These are phyloP conservation scores for Dendroctonus valens DNA, from an alignment of 1,140 invertebrate species.

Conservation along the genomic window DNA sequence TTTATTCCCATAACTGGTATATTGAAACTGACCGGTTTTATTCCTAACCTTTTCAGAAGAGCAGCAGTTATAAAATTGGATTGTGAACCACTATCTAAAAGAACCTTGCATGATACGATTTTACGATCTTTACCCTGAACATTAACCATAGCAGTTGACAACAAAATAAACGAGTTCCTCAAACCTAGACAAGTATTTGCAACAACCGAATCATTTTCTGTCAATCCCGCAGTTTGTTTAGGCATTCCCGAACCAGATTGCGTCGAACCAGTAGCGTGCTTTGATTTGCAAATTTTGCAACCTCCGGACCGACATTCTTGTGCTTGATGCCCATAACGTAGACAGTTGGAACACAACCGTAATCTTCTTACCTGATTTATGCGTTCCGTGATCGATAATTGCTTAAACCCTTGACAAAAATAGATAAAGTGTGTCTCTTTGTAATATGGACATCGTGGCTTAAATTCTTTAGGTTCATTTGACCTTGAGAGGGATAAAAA, in stretches of 20 bases:
- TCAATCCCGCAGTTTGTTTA: neutral
- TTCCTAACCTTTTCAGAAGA: slow-evolving; percentile 2
- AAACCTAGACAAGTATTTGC: slow-evolving; percentile 4
- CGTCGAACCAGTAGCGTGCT: neutral
- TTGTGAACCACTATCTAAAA: slow-evolving; percentile 22
- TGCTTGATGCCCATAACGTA: slow-evolving; percentile 11
- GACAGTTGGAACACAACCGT: slow-evolving; percentile 25
- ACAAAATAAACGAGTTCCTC: slow-evolving; percentile 14
- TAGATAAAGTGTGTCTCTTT: slow-evolving; percentile 9
- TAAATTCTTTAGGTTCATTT: neutral
- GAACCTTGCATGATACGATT: slow-evolving; percentile 4
- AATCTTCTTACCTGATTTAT: slow-evolving; percentile 13
- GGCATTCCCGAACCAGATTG: neutral
- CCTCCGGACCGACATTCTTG: slow-evolving; percentile 4
- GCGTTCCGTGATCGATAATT: slow-evolving; percentile 6
- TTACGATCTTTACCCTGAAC: slow-evolving; percentile 6
- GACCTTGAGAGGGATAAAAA: slow-evolving; percentile 4
- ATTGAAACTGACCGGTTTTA: slow-evolving; percentile 12
- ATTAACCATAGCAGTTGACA: slow-evolving; percentile 20
- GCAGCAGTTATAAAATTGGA: slow-evolving; percentile 20
- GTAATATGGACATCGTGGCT: slow-evolving; percentile 2
- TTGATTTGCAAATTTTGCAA: neutral
- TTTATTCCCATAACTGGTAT: slow-evolving; percentile 17
- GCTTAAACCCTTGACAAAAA: slow-evolving; percentile 11
- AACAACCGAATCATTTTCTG: neutral